A percentile compares a stretch with the other conserved stretches of the same genome.
These are phyloP conservation scores for Sialia sialis DNA, from an alignment of 2,113 vertebrate species.

Conservation along the genomic window DNA sequence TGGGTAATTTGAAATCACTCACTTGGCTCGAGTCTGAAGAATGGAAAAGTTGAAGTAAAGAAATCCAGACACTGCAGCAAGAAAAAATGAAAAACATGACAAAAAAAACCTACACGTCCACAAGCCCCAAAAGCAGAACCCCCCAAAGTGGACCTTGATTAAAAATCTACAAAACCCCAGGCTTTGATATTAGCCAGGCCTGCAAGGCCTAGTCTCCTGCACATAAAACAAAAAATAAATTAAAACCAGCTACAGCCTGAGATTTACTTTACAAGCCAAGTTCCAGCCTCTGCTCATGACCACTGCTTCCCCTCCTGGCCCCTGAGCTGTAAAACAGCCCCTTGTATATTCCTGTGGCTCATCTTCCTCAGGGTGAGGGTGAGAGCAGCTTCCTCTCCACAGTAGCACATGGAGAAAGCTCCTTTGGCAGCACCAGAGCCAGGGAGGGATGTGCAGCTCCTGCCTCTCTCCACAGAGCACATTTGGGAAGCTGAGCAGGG, in stretches of 20 bases:
- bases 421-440: background rate
- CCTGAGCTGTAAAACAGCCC: slow-evolving; percentile 4
- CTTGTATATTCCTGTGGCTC: slow-evolving; percentile 29
- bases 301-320: slow-evolving; percentile 45
- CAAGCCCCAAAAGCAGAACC: background rate
- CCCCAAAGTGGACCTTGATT: slow-evolving; percentile 63
- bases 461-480: background rate
- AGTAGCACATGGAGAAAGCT: slow-evolving; percentile 27
- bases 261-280: slow-evolving; percentile 48
- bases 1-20: slow-evolving; percentile 26
- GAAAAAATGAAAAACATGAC: background rate
- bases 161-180: slow-evolving; percentile 52
- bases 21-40: slow-evolving; percentile 35
- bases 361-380: slow-evolving; percentile 29
- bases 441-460: background rate
- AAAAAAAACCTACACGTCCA: background rate
- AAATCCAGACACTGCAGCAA: slow-evolving; percentile 47
- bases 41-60: slow-evolving; percentile 59
- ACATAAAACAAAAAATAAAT: slow-evolving; percentile 69
- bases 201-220: slow-evolving; percentile 20
- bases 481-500: background rate
- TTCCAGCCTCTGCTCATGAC: slow-evolving; percentile 45
- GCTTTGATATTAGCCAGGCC: slow-evolving; percentile 60
- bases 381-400: slow-evolving; percentile 25
- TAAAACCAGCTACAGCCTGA: slow-evolving; percentile 41